These are phyloP conservation scores for Episyrphus balteatus DNA, from an alignment of 1,140 invertebrate species.

Conservation along the genomic window DNA sequence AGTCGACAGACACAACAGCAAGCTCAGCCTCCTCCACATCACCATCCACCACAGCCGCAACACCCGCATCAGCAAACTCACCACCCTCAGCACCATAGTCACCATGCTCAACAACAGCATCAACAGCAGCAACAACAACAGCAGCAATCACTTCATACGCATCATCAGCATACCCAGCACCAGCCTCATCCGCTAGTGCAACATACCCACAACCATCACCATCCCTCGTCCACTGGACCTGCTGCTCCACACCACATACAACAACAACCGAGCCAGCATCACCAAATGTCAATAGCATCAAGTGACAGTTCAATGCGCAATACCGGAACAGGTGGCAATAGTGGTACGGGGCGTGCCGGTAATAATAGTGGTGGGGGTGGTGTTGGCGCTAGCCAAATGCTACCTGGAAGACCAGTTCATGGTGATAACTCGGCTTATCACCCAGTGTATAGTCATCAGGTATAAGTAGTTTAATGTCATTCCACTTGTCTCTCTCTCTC, in stretches of 20 bases:
- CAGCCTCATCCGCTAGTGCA: not conserved
- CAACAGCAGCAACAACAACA: constrained; percentile 8
- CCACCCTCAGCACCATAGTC: no score
- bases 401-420: not conserved
- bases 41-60: not conserved
- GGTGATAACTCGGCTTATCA: not conserved
- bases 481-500: not conserved
- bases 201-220: not conserved
- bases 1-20: constrained; percentile 9
- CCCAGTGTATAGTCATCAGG: not conserved
- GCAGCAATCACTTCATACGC: constrained; percentile 12
- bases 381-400: constrained; percentile 8
- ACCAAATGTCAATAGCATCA: constrained; percentile 28
- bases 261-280: constrained; percentile 7
- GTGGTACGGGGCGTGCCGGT: no score
- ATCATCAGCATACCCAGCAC: constrained; percentile 11
- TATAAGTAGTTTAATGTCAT: not conserved
- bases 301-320: constrained; percentile 16
- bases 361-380: constrained; percentile 1
- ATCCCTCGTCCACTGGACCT: constrained; percentile 21
- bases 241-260: constrained; percentile 9
- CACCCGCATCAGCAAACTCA: constrained; percentile 16
- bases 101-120: not conserved
- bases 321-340: no score
- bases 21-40: constrained; percentile 10